Evolutionary conservation across 2,113 vertebrate genomes (phyloP).

Genomic region (Poecilia latipinna): DNA sequence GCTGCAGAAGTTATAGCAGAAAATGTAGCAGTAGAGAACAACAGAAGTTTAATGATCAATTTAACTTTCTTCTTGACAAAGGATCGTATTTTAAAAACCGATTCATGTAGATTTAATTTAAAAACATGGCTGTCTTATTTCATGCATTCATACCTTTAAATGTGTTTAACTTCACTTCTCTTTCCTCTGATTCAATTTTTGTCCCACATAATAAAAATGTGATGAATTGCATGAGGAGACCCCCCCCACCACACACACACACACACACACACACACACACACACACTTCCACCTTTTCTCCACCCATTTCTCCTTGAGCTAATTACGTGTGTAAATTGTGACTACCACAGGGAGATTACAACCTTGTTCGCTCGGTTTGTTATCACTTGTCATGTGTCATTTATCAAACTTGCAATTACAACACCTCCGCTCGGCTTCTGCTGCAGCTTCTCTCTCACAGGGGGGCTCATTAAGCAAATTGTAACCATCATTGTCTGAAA

Average conservation of each 20-base stretch:
- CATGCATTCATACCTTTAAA: too few relatives aligned
- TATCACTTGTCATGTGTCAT: constrained; percentile 62
- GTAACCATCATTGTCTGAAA: constrained; percentile 8
- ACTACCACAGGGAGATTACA: constrained; percentile 46
- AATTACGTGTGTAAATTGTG: constrained; percentile 66
- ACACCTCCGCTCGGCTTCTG: constrained; percentile 27
- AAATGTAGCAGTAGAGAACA: too few relatives aligned
- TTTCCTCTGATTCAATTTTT: background rate
- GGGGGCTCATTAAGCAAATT: constrained; percentile 43
- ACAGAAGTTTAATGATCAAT: too few relatives aligned
- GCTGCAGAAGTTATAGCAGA: too few relatives aligned
- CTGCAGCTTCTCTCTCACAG: constrained; percentile 23
- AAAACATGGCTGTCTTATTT: too few relatives aligned
- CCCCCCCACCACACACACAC: background rate
- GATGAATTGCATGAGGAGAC: background rate
- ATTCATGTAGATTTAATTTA: too few relatives aligned
- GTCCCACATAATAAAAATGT: background rate
- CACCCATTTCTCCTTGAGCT: constrained; percentile 28
- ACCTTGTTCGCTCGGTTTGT: constrained; percentile 36
- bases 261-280: background rate
- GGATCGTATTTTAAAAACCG: too few relatives aligned
- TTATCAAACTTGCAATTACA: constrained; percentile 64
- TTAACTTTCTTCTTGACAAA: too few relatives aligned
- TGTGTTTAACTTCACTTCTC: too few relatives aligned
- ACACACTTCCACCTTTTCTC: background rate